Evolutionary conservation across 2,113 vertebrate genomes (phyloP), one percentile per base, ranked within the genome.

Genomic region (Mobula hypostoma): DNA sequence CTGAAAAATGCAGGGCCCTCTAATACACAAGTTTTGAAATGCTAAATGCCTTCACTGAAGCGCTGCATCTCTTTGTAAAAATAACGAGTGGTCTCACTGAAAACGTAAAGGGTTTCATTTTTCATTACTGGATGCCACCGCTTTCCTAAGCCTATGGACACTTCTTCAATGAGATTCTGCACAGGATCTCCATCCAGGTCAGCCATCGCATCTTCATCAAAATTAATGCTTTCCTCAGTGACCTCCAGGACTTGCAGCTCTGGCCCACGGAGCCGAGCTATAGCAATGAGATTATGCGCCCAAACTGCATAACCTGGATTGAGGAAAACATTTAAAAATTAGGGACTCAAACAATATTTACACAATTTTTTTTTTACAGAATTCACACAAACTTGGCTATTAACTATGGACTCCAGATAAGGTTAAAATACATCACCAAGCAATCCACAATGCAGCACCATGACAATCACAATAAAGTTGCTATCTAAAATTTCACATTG

Each of bases 261-360:
- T 95, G 98, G 98, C 96, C 98, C 98, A 94, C 98, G 98, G 95
- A 99, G 98, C 61, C 99, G 98, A 95, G 99, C 98, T 94, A 99
- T 98, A 96, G 99, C 99, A 95, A 99, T 98, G 94, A 99, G 97
- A 95, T 99, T 99, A 96, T 99, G 98, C 94, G 98, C 98, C 98
- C 98, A 99, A 94, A 99, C 97, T 0, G 97, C 99, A 96, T 99
- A 99, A 96, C 98, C 99, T 99, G 66, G 7, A 14, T 94, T 83
- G 95, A 4, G 48, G 48, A 48, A 48, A 61, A 94, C 94, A 94
- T 9, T 24, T 24, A 94, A 85, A 94, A 0, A n/a, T 74, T 93
- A 92, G 32, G 14, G 70, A 72, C 0, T 87, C 68, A 74, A 74
- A 74, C 24, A 91, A 21, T 27, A 4, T n/a, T 48, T 63, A n/a